phyloP scores from a whole-genome alignment of 2,888 invertebrate genomes.

The Cotesia congregata region DNA sequence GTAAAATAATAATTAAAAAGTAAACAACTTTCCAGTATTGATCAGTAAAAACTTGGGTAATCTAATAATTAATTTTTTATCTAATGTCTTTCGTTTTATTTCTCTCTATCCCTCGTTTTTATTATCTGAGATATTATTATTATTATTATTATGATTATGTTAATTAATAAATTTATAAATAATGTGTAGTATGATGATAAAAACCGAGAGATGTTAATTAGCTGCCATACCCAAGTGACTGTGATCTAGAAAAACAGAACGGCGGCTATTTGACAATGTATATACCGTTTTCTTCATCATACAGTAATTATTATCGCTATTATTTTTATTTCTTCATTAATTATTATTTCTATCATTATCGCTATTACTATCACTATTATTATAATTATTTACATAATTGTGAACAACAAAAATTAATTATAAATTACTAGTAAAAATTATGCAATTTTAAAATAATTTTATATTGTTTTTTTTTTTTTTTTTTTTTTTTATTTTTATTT shows the following conservation, averaged over 20 bases:
- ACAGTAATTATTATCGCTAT: slow-evolving; percentile 37
- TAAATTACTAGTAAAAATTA: slow-evolving; percentile 7
- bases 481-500: slow-evolving; percentile 12
- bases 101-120: slow-evolving; percentile 25
- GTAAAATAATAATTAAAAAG: slow-evolving; percentile 51
- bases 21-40: slow-evolving; percentile 63
- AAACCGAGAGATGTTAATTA: slow-evolving; percentile 56
- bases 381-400: slow-evolving; percentile 50
- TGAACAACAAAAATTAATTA: slow-evolving; percentile 7
- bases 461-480: slow-evolving; percentile 33
- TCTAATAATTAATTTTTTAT: slow-evolving; percentile 40
- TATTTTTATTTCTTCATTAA: slow-evolving; percentile 38
- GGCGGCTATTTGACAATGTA: slow-evolving; percentile 54
- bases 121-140: slow-evolving; percentile 22
- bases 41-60: slow-evolving; percentile 50
- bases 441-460: slow-evolving; percentile 36
- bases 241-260: slow-evolving; percentile 64
- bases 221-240: slow-evolving; percentile 63
- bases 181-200: slow-evolving; percentile 54
- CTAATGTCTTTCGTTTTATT: slow-evolving; percentile 37
- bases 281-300: slow-evolving; percentile 57
- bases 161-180: neutral
- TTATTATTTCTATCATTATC: slow-evolving; percentile 43
- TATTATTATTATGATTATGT: no score
- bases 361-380: slow-evolving; percentile 54